Base-by-base conservation (phyloP, 2,888 invertebrate genomes). In the Zhengitettix transpicula region DNA sequence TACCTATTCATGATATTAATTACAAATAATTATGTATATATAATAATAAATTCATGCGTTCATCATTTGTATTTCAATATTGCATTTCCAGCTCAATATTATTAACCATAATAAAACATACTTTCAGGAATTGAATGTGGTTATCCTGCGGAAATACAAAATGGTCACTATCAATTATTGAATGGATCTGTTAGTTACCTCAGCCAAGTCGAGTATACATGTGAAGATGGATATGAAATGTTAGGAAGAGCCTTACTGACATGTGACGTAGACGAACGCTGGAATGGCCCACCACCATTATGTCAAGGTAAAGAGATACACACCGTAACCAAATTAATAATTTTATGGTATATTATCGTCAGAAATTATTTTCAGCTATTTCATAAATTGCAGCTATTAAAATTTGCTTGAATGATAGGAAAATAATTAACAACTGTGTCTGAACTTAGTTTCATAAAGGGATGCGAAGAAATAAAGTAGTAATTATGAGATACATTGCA, bases 211-310 rank as follows among this genome's bases (percentile, higher is more conserved):
- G 82, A 89, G 64, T 94, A 94, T 71, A 75, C 79, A 8, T 94
- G 94, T 70, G 81, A 84, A 52, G 82, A 85, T 56, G 93, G 93
- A 16, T 89, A 84, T 74, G 87, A 89, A 73, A 87, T 94, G 84
- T 82, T 84, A 54, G 80, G 93, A 17, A 80, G 92, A 41, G 85
- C 89, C 0, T 78, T 87, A 65, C 77, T 94, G 14, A 86, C 89
- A 5, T 94, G 94, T 68, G 94, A 94, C 72, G 87, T 92, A 66
- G 93, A 94, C 68, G 91, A 91, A 71, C 79, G 91, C 58, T 94
- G 93, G 93, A 92, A 93, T 68, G 93, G 93, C 54, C 93, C 93
- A 2, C 93, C 93, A 57, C 93, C 93, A 0, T 76, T 85, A 67
- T 93, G 93, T 72, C 89, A 91, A 72, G 81, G 87, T 87, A 70